Evolutionary conservation across 2,113 vertebrate genomes (phyloP).

Genomic region (Pipra filicauda): DNA sequence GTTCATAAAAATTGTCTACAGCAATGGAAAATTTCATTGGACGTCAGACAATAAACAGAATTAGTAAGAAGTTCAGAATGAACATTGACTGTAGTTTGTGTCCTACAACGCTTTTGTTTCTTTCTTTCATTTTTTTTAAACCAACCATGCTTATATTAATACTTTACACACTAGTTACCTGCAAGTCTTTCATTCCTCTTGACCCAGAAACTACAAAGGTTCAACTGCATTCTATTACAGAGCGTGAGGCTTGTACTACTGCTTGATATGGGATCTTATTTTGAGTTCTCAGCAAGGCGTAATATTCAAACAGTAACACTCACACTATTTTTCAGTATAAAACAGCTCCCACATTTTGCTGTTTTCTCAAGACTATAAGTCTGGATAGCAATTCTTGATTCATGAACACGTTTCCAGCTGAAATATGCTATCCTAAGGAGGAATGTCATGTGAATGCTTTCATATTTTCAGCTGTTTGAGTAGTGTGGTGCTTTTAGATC

Average conservation of each 20-base stretch:
- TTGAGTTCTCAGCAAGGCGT: not conserved
- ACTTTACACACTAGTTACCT: not conserved
- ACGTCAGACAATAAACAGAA: not conserved
- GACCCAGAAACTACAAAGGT: not conserved
- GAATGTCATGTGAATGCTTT: not conserved
- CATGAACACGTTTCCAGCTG: not conserved
- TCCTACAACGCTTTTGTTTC: not conserved
- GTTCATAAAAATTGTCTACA: not conserved
- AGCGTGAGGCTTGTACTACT: not conserved
- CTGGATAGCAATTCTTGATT: not conserved
- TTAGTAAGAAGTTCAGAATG: not conserved
- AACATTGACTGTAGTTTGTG: not conserved
- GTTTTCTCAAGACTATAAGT: not conserved
- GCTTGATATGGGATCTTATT: not conserved
- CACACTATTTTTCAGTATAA: not conserved
- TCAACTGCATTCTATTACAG: not conserved
- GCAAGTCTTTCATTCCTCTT: not conserved
- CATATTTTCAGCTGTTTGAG: not conserved
- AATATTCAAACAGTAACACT: not conserved
- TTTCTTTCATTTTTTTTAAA: not conserved
- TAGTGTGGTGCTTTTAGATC: not conserved
- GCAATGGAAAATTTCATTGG: not conserved
- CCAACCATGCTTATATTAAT: not conserved
- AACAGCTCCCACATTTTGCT: not conserved
- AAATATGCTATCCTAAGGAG: not conserved